These are phyloP conservation scores for Neoseiulus cucumeris DNA, from an alignment of 1,140 invertebrate genomes.

Conservation along the genomic window DNA sequence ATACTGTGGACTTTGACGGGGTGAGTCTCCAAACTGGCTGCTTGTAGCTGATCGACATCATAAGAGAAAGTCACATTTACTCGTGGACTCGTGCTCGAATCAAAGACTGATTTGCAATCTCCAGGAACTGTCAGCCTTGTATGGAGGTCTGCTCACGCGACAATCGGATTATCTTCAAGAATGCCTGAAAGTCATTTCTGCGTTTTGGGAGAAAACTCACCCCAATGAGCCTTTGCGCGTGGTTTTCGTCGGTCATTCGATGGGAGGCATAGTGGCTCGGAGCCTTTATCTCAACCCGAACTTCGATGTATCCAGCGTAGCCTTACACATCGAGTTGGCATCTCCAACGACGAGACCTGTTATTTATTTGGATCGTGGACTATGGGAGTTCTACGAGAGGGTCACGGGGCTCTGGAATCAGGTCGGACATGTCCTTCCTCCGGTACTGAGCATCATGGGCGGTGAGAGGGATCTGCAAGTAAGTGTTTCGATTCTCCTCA, in stretches of 20 bases:
- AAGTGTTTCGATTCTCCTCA: not conserved
- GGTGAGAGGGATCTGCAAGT: not conserved
- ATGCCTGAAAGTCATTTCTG: not conserved
- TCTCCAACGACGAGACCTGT: not conserved
- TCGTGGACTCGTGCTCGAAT: constrained; percentile 11
- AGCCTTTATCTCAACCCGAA: not conserved
- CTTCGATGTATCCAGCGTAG: not conserved
- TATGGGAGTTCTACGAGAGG: constrained; percentile 5
- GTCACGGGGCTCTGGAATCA: not conserved
- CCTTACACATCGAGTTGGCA: constrained; percentile 1
- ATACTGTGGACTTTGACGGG: constrained; percentile 56
- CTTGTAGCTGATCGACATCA: not conserved
- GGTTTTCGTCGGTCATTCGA: not conserved
- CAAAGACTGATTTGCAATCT: not conserved
- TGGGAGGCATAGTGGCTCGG: not conserved
- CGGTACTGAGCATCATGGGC: not conserved
- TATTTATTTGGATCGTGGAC: not conserved
- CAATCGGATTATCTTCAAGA: constrained; percentile 34
- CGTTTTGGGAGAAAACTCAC: not conserved
- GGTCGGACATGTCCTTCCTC: not conserved
- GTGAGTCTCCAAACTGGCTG: constrained; percentile 17
- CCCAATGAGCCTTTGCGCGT: not conserved
- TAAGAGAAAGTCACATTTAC: not conserved
- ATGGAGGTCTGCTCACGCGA: constrained; percentile 48
- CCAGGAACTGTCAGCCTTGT: constrained; percentile 46